Evolutionary conservation across 2,113 vertebrate genomes (phyloP), one percentile per base, ranked within the genome.

Genomic region (Ictalurus furcatus): DNA sequence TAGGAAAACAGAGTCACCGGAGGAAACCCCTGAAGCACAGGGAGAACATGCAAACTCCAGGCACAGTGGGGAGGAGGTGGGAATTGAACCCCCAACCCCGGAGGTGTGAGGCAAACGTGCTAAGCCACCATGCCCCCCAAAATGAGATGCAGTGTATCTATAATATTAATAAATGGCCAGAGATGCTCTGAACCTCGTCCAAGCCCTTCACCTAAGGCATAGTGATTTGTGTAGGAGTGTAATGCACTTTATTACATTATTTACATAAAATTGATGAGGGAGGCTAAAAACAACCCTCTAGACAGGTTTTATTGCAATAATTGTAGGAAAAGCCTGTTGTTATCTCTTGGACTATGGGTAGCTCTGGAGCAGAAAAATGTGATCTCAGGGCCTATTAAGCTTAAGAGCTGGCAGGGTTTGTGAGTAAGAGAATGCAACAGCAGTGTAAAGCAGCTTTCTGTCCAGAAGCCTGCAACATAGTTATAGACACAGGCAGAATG

Each of bases 281-380:
- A n/a, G 16, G 63, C 44, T 82, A 19, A 25, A 54, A 17, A 12
- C 80, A 81, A 54, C 63, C 21, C 74, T 81, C 80, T 56, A 74
- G 59, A 78, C 9, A 69, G 67, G 61, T 37, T 87, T 90, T 92
- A 89, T 63, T 85, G 90, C 89, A 92, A 80, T 93, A 91, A 94
- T 90, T 92, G 89, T 87, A 88, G 85, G 56, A 88, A 94, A 87
- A 67, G 78, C 88, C 83, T 91, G 89, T 91, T 92, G 89, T 78
- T 89, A 92, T 93, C 86, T 91, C 89, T 93, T 93, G 85, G 86
- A 56, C 83, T 81, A 69, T 67, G 67, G 84, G 88, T 61, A 82
- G 84, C 86, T 93, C 87, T 91, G 88, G 91, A 92, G 89, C 89
- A 86, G 54, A 67, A 87, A 82, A 89, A 90, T 84, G 81, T 63